phyloP scores from a whole-genome alignment of 64 coral and sea anemone species.

The Pocillopora verrucosa region DNA sequence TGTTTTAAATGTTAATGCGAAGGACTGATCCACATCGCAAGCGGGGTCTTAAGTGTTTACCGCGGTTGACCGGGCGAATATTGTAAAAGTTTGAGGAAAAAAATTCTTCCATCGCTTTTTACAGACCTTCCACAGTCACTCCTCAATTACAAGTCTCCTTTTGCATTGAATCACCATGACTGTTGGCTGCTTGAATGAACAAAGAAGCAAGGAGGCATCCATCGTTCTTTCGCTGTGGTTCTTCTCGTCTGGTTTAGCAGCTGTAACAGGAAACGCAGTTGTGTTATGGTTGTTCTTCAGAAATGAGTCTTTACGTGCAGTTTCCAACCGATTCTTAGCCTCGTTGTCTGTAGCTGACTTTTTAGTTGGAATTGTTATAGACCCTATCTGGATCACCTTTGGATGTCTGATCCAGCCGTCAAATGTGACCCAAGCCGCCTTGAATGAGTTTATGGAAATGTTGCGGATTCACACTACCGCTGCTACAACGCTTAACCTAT shows the following conservation, averaged over 20 bases:
- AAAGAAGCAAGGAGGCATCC: neutral
- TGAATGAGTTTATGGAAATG: neutral
- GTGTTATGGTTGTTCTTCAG: slow-evolving; percentile 16
- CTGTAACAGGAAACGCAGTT: slow-evolving; percentile 23
- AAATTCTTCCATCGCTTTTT: neutral
- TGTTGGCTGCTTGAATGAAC: neutral
- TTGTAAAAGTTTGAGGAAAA: too few species aligned
- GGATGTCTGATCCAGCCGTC: neutral
- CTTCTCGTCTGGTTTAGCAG: neutral
- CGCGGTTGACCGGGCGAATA: too few species aligned
- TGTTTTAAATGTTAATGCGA: too few species aligned
- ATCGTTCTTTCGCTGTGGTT: neutral
- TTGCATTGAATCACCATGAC: neutral
- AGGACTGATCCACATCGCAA: too few species aligned
- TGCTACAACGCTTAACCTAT: slow-evolving; percentile 8
- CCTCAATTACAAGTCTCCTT: neutral
- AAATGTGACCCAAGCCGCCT: neutral
- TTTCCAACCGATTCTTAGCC: slow-evolving; percentile 19
- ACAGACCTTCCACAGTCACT: neutral
- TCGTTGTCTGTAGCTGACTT: slow-evolving; percentile 18
- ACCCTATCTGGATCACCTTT: neutral
- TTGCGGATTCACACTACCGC: slow-evolving; percentile 1
- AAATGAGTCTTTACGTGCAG: neutral
- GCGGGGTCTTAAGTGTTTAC: too few species aligned
- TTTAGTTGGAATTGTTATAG: slow-evolving; percentile 5